A percentile compares a stretch with the other conserved stretches of the same genome.
Conservation (phyloP, 2,113 vertebrate species). For the Ageneiosus marmoratus region DNA sequence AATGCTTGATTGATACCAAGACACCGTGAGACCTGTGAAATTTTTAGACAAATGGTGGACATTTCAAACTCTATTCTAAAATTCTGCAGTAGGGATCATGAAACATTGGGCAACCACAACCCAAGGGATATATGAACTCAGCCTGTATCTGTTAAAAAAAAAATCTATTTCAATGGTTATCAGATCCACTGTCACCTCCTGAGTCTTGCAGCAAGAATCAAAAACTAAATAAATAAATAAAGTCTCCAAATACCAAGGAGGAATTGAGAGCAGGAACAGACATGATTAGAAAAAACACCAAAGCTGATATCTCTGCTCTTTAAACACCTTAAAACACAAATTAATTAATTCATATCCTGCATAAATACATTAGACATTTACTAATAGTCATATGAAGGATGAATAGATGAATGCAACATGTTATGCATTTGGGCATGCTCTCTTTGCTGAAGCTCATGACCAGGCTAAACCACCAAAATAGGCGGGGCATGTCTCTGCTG, state of each 20-base stretch:
- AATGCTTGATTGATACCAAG: not conserved
- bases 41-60: not conserved
- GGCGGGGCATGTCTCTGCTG: not conserved
- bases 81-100: conserved; percentile 51
- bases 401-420: not conserved
- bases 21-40: not conserved
- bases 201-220: conserved; percentile 11
- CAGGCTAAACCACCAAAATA: not conserved
- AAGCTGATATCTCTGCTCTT: conserved; percentile 16
- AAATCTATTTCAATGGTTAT: conserved; percentile 20
- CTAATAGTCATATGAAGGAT: not conserved
- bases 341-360: not conserved
- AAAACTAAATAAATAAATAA: not conserved
- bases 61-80: not conserved
- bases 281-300: not conserved
- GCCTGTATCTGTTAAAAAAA: conserved; percentile 23
- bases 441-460: not conserved
- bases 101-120: conserved; percentile 18
- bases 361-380: not conserved
- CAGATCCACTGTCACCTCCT: conserved; percentile 12
- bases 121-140: conserved; percentile 18
- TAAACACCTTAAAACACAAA: not conserved
- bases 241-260: conserved; percentile 21
- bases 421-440: conserved; percentile 1
- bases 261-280: conserved; percentile 14